phyloP scores from a whole-genome alignment of 2,797 vertebrate genomes.

The Trematomus bernacchii region DNA sequence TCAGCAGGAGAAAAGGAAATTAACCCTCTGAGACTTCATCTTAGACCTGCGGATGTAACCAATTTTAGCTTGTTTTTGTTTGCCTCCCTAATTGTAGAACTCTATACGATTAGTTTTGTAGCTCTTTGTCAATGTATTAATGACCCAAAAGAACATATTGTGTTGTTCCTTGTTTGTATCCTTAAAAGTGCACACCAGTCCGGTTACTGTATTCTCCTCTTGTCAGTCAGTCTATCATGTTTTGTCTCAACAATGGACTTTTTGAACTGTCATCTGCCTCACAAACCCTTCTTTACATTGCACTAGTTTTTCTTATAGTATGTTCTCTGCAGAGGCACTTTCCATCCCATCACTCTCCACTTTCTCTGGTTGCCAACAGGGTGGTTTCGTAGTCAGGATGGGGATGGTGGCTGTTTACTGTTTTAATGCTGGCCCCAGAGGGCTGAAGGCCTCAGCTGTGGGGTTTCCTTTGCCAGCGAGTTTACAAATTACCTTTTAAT shows the following conservation, averaged over 20 bases:
- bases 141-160: not conserved
- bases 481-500: slow-evolving; percentile 51
- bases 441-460: slow-evolving; percentile 31
- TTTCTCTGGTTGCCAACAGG: slow-evolving; percentile 39
- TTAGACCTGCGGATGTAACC: not conserved
- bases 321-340: not conserved
- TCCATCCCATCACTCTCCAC: slow-evolving; percentile 44
- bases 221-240: too few relatives aligned
- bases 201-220: too few relatives aligned
- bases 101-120: too few relatives aligned
- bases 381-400: slow-evolving; percentile 63
- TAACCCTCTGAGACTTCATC: not conserved
- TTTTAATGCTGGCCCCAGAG: slow-evolving; percentile 27
- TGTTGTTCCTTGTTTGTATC: not conserved
- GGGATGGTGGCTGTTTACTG: slow-evolving; percentile 71
- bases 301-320: not conserved
- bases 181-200: not conserved
- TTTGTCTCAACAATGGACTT: too few relatives aligned
- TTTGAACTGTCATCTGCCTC: too few relatives aligned
- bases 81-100: not conserved
- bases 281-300: not conserved
- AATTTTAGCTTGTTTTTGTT: not conserved
- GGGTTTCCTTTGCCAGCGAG: slow-evolving; percentile 44
- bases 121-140: not conserved
- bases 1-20: not conserved